Evolutionary conservation across 2,888 invertebrate genomes (phyloP).

Genomic region (Chaetogeoica ovagalla): DNA sequence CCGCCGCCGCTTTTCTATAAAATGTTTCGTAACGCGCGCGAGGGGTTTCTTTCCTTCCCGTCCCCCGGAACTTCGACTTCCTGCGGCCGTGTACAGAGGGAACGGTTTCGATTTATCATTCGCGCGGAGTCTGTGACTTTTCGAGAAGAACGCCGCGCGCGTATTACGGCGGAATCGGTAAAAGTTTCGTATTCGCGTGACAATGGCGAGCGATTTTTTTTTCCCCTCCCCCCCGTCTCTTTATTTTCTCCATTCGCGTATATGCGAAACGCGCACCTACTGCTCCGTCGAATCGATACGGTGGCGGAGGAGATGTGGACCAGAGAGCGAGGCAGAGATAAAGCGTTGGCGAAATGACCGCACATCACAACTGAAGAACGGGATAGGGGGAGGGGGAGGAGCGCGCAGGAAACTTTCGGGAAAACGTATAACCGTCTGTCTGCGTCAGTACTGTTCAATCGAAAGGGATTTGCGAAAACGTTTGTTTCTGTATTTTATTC

Average conservation of each 20-base stretch:
- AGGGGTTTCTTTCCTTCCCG: background rate
- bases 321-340: no score
- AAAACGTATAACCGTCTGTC: no score
- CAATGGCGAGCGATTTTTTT: conserved; percentile 17
- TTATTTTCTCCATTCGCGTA: background rate
- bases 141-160: background rate
- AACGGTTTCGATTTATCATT: conserved; percentile 37
- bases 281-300: background rate
- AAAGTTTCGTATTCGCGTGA: conserved; percentile 30
- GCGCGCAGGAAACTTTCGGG: no score
- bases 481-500: conserved; percentile 15
- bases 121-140: background rate
- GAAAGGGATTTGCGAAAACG: background rate
- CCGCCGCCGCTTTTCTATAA: background rate
- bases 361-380: no score
- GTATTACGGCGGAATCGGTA: conserved; percentile 40
- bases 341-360: background rate
- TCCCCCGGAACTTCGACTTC: conserved; percentile 31
- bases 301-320: no score
- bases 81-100: background rate
- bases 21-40: background rate
- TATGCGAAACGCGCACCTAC: background rate
- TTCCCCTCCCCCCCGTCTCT: no score
- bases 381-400: no score
- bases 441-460: conserved; percentile 22